phyloP scores from a whole-genome alignment of 2,797 vertebrate species.

The Karalla daura region DNA sequence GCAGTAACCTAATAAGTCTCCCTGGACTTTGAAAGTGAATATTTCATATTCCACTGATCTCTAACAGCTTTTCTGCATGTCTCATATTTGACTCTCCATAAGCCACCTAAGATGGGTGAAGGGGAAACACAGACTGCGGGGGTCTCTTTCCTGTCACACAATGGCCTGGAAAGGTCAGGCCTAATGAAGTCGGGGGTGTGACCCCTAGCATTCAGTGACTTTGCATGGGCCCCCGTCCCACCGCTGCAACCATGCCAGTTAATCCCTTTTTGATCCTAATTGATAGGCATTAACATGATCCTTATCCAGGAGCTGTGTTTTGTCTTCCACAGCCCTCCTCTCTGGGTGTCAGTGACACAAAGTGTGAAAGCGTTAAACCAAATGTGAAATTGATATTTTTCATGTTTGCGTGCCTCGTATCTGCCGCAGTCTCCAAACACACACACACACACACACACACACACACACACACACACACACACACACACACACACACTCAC shows the following conservation, averaged over 20 bases:
- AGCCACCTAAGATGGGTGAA: slow-evolving; percentile 68
- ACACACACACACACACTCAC: slow-evolving; percentile 60
- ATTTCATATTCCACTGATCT: slow-evolving; percentile 80
- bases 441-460: slow-evolving; percentile 59
- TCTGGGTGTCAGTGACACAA: slow-evolving; percentile 82
- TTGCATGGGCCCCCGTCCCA: slow-evolving; percentile 75
- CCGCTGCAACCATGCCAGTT: slow-evolving; percentile 79
- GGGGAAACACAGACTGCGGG: slow-evolving; percentile 67
- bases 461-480: slow-evolving; percentile 57
- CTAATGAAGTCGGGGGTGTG: slow-evolving; percentile 87
- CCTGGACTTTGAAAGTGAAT: slow-evolving; percentile 79
- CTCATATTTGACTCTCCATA: slow-evolving; percentile 69
- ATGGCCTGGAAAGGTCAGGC: slow-evolving; percentile 88
- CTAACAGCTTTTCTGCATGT: slow-evolving; percentile 72
- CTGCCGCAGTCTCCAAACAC: slow-evolving; percentile 68
- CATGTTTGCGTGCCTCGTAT: slow-evolving; percentile 81
- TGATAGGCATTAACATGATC: slow-evolving; percentile 88
- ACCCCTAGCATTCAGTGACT: slow-evolving; percentile 88
- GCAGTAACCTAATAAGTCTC: slow-evolving; percentile 80
- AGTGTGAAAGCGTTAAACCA: slow-evolving; percentile 85
- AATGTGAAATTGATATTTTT: slow-evolving; percentile 89
- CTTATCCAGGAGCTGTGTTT: slow-evolving; percentile 83
- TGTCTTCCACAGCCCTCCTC: slow-evolving; percentile 81
- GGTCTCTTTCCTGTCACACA: slow-evolving; percentile 78
- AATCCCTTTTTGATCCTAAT: slow-evolving; percentile 88